A percentile compares a stretch with the other conserved stretches of the same genome.
Evolutionary conservation across 2,888 invertebrate species (phyloP).

Genomic region (Branchipolynoe longqiensis): DNA sequence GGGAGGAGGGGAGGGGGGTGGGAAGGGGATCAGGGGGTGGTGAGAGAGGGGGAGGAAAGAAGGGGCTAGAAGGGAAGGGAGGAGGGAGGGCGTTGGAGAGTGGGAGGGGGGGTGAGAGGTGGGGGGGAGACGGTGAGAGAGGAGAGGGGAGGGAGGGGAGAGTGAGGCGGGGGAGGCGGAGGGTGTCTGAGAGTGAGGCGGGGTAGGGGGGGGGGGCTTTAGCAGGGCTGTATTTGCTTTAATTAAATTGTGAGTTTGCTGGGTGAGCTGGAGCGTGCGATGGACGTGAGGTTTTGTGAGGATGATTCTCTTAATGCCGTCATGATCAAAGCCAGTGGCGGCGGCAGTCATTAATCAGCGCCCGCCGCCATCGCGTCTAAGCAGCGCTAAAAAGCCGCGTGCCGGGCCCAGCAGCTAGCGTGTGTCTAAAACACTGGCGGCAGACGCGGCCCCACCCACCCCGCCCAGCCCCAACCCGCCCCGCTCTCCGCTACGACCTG

Average conservation of each 20-base stretch:
- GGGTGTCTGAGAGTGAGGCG: too few relatives aligned
- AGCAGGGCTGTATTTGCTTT: conserved; percentile 25
- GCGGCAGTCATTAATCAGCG: conserved; percentile 5
- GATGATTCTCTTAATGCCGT: conserved; percentile 35
- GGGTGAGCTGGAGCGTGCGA: conserved; percentile 22
- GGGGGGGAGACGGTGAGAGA: too few relatives aligned
- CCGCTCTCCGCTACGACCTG: too few relatives aligned
- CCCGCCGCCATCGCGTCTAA: conserved; percentile 23
- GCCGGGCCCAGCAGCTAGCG: background rate
- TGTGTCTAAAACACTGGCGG: background rate
- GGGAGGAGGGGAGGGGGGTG: too few relatives aligned
- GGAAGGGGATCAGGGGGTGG: too few relatives aligned
- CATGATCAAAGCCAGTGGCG: conserved; percentile 35
- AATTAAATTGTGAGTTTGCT: conserved; percentile 52
- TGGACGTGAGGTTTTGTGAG: background rate
- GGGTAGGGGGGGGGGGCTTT: background rate
- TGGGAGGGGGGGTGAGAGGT: too few relatives aligned
- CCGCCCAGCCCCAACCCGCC: too few relatives aligned
- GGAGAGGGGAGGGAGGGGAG: too few relatives aligned
- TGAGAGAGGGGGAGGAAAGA: too few relatives aligned
- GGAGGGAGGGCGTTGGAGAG: too few relatives aligned
- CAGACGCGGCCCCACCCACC: background rate
- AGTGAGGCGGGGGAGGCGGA: too few relatives aligned
- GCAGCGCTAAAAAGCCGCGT: background rate
- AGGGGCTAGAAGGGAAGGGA: too few relatives aligned